Conservation (phyloP, 2,888 invertebrate genomes). For the Rhopalosiphum nymphaeae region DNA sequence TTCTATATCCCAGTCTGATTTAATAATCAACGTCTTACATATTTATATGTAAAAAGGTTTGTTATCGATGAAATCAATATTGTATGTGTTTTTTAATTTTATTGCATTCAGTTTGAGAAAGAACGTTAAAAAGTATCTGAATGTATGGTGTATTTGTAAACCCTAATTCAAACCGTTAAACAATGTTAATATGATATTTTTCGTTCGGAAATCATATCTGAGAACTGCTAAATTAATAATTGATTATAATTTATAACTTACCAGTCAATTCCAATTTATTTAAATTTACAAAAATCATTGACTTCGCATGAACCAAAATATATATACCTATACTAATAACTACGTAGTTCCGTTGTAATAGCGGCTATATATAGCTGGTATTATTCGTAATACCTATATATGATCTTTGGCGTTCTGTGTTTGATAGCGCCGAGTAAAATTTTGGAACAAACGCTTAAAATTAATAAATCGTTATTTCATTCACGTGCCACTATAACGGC, state of each 20-base stretch:
- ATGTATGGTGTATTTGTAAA: background rate
- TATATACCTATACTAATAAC: background rate
- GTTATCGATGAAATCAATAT: background rate
- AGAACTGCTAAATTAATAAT: background rate
- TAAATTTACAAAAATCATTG: background rate
- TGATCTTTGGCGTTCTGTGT: background rate
- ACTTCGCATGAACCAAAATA: background rate
- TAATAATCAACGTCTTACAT: background rate
- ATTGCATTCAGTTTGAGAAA: background rate
- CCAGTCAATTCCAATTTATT: background rate
- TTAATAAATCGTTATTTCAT: background rate
- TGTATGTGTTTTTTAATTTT: background rate
- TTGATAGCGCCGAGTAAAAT: background rate
- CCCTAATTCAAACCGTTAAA: background rate
- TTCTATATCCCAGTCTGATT: background rate
- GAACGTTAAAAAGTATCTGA: background rate
- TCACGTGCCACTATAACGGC: background rate
- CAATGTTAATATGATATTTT: background rate
- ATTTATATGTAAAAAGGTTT: background rate
- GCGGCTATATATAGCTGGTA: background rate
- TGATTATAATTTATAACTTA: background rate
- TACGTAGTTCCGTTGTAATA: background rate
- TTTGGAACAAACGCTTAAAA: background rate
- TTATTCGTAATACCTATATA: background rate
- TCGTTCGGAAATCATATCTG: background rate